These are phyloP conservation scores for Philypnodon macrostomus DNA, from an alignment of 2,797 vertebrate species.

Conservation along the genomic window DNA sequence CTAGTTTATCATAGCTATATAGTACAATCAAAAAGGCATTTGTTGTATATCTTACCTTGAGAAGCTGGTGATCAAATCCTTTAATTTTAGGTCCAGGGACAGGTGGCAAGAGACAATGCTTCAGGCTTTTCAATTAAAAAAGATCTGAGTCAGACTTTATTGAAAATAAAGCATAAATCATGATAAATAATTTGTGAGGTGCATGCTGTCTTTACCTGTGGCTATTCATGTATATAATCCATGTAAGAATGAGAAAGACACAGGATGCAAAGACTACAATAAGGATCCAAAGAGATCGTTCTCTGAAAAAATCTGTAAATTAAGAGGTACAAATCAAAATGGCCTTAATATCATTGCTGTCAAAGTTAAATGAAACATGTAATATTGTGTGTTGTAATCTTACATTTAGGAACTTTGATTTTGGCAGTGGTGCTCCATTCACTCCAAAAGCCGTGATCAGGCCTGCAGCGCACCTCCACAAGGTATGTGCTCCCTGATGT, in stretches of 20 bases:
- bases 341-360: too few relatives aligned
- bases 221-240: slow-evolving; percentile 82
- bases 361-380: too few relatives aligned
- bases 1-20: too few relatives aligned
- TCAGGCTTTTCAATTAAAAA: slow-evolving; percentile 73
- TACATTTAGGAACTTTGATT: slow-evolving; percentile 81
- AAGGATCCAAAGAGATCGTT: slow-evolving; percentile 84
- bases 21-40: too few relatives aligned
- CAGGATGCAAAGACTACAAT: slow-evolving; percentile 78
- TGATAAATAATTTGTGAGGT: not conserved
- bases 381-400: slow-evolving; percentile 52
- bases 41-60: slow-evolving; percentile 79
- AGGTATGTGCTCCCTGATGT: slow-evolving; percentile 79
- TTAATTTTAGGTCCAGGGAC: slow-evolving; percentile 94
- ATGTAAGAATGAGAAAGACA: slow-evolving; percentile 81
- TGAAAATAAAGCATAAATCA: not conserved
- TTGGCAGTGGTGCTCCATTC: slow-evolving; percentile 80
- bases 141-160: slow-evolving; percentile 12
- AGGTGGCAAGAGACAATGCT: slow-evolving; percentile 86
- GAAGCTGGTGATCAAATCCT: slow-evolving; percentile 88
- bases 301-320: slow-evolving; percentile 77
- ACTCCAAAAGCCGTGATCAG: slow-evolving; percentile 89
- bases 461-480: slow-evolving; percentile 87
- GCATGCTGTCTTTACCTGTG: slow-evolving; percentile 75
- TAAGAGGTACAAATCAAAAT: too few relatives aligned